Percentiles rank a stretch among this genome's conserved stretches.
Conservation (phyloP, 2,113 vertebrate genomes). For the Fukomys damarensis region DNA sequence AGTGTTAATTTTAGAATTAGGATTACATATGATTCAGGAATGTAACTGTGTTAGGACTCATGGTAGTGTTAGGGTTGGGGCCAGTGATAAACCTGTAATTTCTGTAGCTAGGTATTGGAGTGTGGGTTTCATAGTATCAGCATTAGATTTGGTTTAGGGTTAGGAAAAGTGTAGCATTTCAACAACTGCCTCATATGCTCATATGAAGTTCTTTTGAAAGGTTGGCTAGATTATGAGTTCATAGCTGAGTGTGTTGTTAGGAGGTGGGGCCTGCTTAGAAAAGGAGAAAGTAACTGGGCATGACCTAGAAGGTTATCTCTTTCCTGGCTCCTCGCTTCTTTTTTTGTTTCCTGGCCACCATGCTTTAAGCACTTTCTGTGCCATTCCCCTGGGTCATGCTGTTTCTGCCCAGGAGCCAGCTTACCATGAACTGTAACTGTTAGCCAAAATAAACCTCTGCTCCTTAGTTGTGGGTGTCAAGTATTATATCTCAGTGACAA, state of each 20-base stretch:
- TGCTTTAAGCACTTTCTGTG: background rate
- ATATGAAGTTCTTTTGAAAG: background rate
- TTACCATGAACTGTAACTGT: background rate
- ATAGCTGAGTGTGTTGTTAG: background rate
- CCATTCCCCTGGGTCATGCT: background rate
- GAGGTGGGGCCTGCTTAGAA: background rate
- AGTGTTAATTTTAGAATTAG: too few relatives aligned
- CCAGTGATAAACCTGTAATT: too few relatives aligned
- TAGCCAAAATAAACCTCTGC: background rate
- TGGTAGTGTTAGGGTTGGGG: too few relatives aligned
- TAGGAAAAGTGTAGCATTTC: too few relatives aligned
- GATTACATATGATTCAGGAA: too few relatives aligned
- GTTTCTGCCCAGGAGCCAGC: background rate
- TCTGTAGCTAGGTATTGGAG: too few relatives aligned
- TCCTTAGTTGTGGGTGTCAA: background rate
- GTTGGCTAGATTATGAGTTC: background rate
- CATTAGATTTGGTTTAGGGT: too few relatives aligned
- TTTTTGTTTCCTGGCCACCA: background rate
- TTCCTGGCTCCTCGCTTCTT: background rate
- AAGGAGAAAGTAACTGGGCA: background rate
- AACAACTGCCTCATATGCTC: background rate
- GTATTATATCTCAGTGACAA: background rate
- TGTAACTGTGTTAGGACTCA: too few relatives aligned
- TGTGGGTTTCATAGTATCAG: too few relatives aligned
- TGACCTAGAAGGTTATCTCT: background rate